Conservation (phyloP, 2,888 invertebrate species). For the Agrilus biguttatus region DNA sequence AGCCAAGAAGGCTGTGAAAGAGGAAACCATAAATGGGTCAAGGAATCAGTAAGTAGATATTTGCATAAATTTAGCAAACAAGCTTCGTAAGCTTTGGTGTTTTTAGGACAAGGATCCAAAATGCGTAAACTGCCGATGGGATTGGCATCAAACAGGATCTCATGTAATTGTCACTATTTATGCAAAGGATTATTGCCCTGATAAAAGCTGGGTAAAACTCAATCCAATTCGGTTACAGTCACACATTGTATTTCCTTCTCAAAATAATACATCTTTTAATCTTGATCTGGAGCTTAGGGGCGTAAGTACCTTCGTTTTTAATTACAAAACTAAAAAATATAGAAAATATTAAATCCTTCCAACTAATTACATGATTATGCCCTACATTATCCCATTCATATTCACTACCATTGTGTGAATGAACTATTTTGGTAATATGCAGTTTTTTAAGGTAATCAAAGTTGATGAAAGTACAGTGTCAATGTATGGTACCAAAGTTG, state of each 20-base stretch:
- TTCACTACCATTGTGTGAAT: no score
- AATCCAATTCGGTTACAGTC: conserved; percentile 72
- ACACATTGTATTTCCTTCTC: conserved; percentile 63
- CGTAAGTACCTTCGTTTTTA: conserved; percentile 38
- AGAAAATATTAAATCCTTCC: no score
- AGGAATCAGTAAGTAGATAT: conserved; percentile 38
- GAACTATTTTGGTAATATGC: not conserved
- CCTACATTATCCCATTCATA: no score
- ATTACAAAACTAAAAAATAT: no score
- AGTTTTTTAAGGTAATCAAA: conserved; percentile 54
- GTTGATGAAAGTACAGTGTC: conserved; percentile 55
- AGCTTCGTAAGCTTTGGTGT: not conserved
- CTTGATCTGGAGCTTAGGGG: conserved; percentile 69
- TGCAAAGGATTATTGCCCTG: conserved; percentile 79
- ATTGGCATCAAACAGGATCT: conserved; percentile 89
- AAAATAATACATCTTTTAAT: conserved; percentile 53
- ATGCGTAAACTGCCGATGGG: conserved; percentile 57
- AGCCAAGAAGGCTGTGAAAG: conserved; percentile 79
- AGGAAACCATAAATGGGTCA: conserved; percentile 77
- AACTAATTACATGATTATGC: no score
- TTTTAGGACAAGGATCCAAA: conserved; percentile 23
- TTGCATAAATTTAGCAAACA: no score
- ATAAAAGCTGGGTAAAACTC: conserved; percentile 56
- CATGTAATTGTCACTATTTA: conserved; percentile 78
- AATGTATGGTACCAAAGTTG: conserved; percentile 82